A percentile compares a stretch with the other conserved stretches of the same genome.
These are phyloP conservation scores for Epizoanthus scotinus DNA, from an alignment of 92 coral and sea anemone genomes.

Conservation along the genomic window DNA sequence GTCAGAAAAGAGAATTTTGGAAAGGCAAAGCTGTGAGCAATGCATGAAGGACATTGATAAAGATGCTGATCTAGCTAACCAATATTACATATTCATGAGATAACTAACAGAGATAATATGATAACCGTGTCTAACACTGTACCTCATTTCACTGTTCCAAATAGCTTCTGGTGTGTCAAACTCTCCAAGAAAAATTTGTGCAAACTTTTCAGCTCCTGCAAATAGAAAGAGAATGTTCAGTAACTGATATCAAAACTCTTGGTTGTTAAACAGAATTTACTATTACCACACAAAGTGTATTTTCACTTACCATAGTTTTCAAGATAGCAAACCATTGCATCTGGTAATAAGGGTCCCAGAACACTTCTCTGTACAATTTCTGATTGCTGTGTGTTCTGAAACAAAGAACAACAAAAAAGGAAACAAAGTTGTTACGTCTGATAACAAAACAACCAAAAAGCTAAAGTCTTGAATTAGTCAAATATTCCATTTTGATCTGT, in stretches of 20 bases:
- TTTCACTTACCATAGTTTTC: conserved; percentile 85
- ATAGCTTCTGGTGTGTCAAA: conserved; percentile 99
- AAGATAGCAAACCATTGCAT: conserved; percentile 98
- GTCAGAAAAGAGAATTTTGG: no score
- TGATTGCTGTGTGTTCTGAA: conserved; percentile 61
- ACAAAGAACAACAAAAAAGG: background rate
- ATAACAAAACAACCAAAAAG: no score
- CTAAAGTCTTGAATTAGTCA: no score
- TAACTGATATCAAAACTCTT: background rate
- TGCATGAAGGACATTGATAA: no score
- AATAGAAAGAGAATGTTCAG: conserved; percentile 4
- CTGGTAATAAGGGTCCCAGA: conserved; percentile 88
- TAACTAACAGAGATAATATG: no score
- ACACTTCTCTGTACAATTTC: conserved; percentile 92
- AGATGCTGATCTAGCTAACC: no score
- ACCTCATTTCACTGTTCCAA: conserved; percentile 99
- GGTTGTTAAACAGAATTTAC: background rate
- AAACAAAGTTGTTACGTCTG: no score
- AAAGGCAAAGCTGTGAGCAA: no score
- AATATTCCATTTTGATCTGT: no score
- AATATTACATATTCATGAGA: no score
- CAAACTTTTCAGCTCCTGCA: conserved; percentile 90
- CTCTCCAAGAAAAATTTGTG: conserved; percentile 94
- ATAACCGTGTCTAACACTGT: background rate
- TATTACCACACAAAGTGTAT: background rate